Conservation (phyloP, 2,888 invertebrate species). For the Sclerodermus sp. region DNA sequence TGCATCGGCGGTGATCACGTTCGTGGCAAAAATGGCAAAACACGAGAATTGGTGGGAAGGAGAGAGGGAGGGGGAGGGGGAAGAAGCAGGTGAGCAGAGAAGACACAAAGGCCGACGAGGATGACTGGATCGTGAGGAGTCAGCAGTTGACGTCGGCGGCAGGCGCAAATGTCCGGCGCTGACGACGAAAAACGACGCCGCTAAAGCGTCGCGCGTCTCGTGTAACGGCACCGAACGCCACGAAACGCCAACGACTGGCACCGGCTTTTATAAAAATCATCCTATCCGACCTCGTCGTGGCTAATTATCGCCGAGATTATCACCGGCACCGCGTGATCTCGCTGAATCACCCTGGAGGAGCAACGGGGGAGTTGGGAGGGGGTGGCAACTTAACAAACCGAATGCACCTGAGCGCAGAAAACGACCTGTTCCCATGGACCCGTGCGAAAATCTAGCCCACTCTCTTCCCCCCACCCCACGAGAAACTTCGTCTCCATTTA, state of each 20-base stretch:
- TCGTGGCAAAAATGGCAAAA: too few relatives aligned
- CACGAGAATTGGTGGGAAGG: neutral
- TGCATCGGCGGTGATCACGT: too few relatives aligned
- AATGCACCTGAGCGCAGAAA: neutral
- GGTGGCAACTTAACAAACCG: too few relatives aligned
- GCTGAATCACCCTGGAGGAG: slow-evolving; percentile 1
- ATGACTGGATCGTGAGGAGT: too few relatives aligned
- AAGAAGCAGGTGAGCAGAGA: neutral
- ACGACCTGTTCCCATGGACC: slow-evolving; percentile 20
- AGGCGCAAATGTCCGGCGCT: too few relatives aligned
- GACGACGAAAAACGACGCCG: too few relatives aligned
- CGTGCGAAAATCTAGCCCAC: slow-evolving; percentile 13
- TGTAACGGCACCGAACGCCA: too few relatives aligned
- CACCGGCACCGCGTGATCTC: neutral
- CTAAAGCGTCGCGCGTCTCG: too few relatives aligned
- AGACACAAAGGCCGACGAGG: too few relatives aligned
- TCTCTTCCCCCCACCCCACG: slow-evolving; percentile 7
- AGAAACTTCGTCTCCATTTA: too few relatives aligned
- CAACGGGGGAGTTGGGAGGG: neutral
- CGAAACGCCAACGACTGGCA: too few relatives aligned
- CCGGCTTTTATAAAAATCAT: neutral
- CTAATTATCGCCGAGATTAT: slow-evolving; percentile 34
- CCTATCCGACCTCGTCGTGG: slow-evolving; percentile 13
- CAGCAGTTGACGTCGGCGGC: too few relatives aligned
- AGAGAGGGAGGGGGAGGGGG: neutral